These are phyloP conservation scores for Drosophila infuscata DNA, from an alignment of 2,888 invertebrate species.

Conservation along the genomic window DNA sequence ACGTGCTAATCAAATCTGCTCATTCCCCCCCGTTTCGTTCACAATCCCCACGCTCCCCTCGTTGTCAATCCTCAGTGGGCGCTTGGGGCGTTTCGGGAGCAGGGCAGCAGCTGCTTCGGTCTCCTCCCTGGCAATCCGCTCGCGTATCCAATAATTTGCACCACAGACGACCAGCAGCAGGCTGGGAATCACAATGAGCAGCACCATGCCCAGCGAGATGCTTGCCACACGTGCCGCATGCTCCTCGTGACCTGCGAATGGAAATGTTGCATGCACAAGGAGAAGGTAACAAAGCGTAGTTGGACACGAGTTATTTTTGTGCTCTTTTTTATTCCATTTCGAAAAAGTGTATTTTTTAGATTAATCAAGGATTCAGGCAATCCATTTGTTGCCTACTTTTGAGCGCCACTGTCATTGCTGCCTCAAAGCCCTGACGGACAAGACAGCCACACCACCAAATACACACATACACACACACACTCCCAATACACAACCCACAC, in stretches of 20 bases:
- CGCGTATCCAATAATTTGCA: slow-evolving; percentile 88
- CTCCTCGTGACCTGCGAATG: slow-evolving; percentile 90
- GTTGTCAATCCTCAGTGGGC: neutral
- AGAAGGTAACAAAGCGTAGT: slow-evolving; percentile 10
- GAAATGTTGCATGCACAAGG: slow-evolving; percentile 34
- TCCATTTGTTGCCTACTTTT: slow-evolving; percentile 64
- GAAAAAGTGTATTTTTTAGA: slow-evolving; percentile 63
- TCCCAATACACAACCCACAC: neutral
- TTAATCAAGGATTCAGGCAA: slow-evolving; percentile 52
- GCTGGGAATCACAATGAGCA: slow-evolving; percentile 91
- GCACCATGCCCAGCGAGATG: slow-evolving; percentile 91
- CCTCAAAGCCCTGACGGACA: slow-evolving; percentile 27
- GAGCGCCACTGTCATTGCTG: slow-evolving; percentile 34
- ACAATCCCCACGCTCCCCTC: slow-evolving; percentile 15
- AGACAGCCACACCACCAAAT: slow-evolving; percentile 16
- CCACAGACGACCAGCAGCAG: slow-evolving; percentile 89
- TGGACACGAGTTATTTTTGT: slow-evolving; percentile 10
- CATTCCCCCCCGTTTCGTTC: slow-evolving; percentile 7
- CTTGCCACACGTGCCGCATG: slow-evolving; percentile 91
- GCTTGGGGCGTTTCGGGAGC: slow-evolving; percentile 49
- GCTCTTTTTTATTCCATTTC: slow-evolving; percentile 28
- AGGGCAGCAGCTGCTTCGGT: slow-evolving; percentile 70
- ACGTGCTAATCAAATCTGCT: slow-evolving; percentile 60
- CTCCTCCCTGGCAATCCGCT: slow-evolving; percentile 84
- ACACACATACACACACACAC: slow-evolving; percentile 18